Base-by-base conservation (phyloP, 2,113 vertebrate genomes). In the Fregata magnificens region DNA sequence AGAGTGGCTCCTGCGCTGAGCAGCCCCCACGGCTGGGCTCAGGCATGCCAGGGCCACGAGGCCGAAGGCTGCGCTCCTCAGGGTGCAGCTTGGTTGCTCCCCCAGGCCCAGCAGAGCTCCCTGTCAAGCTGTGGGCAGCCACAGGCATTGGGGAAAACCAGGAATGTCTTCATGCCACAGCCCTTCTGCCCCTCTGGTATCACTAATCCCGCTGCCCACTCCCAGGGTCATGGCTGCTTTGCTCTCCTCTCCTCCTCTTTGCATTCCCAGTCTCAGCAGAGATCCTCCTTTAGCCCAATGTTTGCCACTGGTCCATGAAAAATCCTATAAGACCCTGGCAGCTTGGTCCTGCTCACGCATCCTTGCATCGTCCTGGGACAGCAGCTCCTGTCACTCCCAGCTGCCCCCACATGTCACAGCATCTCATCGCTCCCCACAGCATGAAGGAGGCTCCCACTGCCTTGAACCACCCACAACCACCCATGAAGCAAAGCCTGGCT, bases 1-100 rank as follows among this genome's bases (percentile, higher is more conserved):
- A 36, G 63, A 42, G 28, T 2, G 1, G 28, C 42, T 45, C 38
- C 34, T 6, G 66, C 0, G 0, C 59, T 6, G 34, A 69, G 53
- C 83, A 56, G 47, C 20, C 36, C 32, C 45, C 2, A 0, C 5
- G 2, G 40, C 31, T 0, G 0, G 42, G 38, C 52, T 70, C 2
- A 0, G 42, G 36, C 78, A 40, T 0, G 0, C 14, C 0, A 1
- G 19, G 31, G 38, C 65, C 19, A 16, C 0, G 10, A 82, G 49
- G 87, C 38, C 0, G 2, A 71, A 77, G 77, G 53, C 52, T 67
- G 45, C 2, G 0, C 42, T 66, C 44, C 34, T 32, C 2, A 0
- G 44, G 50, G 12, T 7, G 26, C 53, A 25, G 79, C 6, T 1
- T 0, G 0, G 20, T 4, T 18, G 53, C 29, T 69, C 24, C 13